Percentiles rank a stretch among this genome's conserved stretches.
Evolutionary conservation across 2,888 invertebrate genomes (phyloP).

Genomic region (Eupithecia centaureata): DNA sequence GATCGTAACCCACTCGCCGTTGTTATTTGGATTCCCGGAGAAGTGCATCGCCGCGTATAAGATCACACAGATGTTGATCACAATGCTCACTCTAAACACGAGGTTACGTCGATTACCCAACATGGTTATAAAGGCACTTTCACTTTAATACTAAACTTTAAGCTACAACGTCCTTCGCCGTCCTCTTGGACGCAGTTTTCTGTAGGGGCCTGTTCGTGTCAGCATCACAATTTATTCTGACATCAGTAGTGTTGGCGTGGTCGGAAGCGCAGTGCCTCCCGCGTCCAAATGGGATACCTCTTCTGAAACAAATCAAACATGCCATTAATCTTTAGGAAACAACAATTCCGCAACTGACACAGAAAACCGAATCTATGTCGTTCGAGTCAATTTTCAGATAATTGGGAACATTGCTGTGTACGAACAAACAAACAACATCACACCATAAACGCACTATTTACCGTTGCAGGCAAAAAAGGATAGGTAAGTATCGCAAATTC

Average conservation of each 20-base stretch:
- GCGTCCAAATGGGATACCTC: slow-evolving; percentile 61
- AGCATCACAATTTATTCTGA: slow-evolving; percentile 83
- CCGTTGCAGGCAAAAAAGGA: slow-evolving; percentile 18
- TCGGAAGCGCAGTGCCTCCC: slow-evolving; percentile 63
- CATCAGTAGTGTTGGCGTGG: slow-evolving; percentile 68
- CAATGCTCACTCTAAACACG: slow-evolving; percentile 89
- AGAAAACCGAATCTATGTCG: too few relatives aligned
- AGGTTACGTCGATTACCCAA: slow-evolving; percentile 85
- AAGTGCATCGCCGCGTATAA: slow-evolving; percentile 88
- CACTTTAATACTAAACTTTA: slow-evolving; percentile 62
- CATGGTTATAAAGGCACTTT: slow-evolving; percentile 78
- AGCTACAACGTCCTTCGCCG: slow-evolving; percentile 79
- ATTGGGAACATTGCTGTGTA: too few relatives aligned
- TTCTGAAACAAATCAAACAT: slow-evolving; percentile 65
- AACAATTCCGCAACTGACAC: too few relatives aligned
- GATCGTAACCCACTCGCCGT: slow-evolving; percentile 71
- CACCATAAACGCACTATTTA: not conserved
- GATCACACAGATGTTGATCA: slow-evolving; percentile 88
- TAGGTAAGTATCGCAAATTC: slow-evolving; percentile 29
- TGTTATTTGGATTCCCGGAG: slow-evolving; percentile 63
- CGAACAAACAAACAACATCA: too few relatives aligned
- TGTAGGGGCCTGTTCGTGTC: slow-evolving; percentile 76
- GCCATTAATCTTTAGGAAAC: too few relatives aligned
- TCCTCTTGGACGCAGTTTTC: slow-evolving; percentile 83
- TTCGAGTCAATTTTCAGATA: too few relatives aligned